Conservation (phyloP, 2,888 invertebrate genomes). For the Netelia melanura region DNA sequence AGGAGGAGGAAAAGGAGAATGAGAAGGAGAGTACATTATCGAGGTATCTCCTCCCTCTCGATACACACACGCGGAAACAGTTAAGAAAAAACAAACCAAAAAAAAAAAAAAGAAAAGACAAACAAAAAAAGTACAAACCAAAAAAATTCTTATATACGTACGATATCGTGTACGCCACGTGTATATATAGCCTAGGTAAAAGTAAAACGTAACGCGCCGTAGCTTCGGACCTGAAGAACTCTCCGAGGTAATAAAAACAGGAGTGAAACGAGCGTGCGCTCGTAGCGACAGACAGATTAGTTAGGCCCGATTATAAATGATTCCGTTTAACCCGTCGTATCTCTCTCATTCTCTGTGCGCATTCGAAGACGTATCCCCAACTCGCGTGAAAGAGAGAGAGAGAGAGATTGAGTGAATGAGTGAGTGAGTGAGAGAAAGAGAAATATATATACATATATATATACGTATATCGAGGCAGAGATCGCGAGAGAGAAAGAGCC, state of each 20-base stretch:
- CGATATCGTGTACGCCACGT: conserved; percentile 33
- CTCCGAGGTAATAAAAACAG: conserved; percentile 76
- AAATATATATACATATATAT: too few species aligned
- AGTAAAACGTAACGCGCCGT: conserved; percentile 75
- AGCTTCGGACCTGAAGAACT: conserved; percentile 47
- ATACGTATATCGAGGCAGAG: not conserved
- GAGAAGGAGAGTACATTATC: conserved; percentile 55
- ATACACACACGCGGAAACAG: conserved; percentile 19
- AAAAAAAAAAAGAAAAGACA: not conserved
- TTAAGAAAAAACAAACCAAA: not conserved
- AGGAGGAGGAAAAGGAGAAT: too few species aligned
- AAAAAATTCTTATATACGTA: conserved; percentile 15
- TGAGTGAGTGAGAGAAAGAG: conserved; percentile 59
- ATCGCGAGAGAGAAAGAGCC: conserved; percentile 67
- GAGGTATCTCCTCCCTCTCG: conserved; percentile 44
- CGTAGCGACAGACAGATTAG: conserved; percentile 87
- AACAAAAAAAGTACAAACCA: not conserved
- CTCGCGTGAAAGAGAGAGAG: conserved; percentile 47
- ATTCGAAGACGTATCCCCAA: conserved; percentile 12
- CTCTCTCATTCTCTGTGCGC: conserved; percentile 63
- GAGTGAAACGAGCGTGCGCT: conserved; percentile 78
- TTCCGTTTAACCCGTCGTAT: conserved; percentile 87
- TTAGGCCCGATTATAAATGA: conserved; percentile 88
- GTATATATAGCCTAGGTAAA: conserved; percentile 61
- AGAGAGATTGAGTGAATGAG: conserved; percentile 38